Evolutionary conservation across 2,888 invertebrate species (phyloP).

Genomic region (Sturmia bella): DNA sequence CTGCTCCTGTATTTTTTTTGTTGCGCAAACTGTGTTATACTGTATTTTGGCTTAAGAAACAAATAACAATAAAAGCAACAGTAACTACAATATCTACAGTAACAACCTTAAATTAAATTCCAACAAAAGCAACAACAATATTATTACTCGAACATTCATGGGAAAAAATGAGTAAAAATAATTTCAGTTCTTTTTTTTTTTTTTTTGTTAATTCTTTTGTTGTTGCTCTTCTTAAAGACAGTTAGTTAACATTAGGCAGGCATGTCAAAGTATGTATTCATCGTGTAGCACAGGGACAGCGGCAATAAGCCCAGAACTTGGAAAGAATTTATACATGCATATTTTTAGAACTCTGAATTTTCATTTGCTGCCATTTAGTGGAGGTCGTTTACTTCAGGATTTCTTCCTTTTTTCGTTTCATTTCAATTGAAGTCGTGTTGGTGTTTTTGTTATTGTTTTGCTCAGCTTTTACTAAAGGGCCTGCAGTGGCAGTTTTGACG

Average conservation of each 20-base stretch:
- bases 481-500: conserved; percentile 65
- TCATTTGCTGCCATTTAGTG: not conserved
- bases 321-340: not conserved
- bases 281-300: not conserved
- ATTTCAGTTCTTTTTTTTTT: not conserved
- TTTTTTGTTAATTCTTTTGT: not conserved
- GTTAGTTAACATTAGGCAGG: conserved; percentile 11
- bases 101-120: conserved; percentile 37
- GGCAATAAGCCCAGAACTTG: too few relatives aligned
- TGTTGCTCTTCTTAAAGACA: conserved; percentile 18
- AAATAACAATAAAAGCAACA: conserved; percentile 10
- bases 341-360: conserved; percentile 10
- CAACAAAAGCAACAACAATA: conserved; percentile 41
- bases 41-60: conserved; percentile 30
- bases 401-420: not conserved
- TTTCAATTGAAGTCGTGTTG: conserved; percentile 21
- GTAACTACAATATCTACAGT: conserved; percentile 26
- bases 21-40: not conserved
- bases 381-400: conserved; percentile 52
- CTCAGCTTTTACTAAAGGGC: conserved; percentile 42
- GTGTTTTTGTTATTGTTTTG: conserved; percentile 34
- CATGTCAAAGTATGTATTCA: conserved; percentile 12
- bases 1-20: not conserved
- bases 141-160: conserved; percentile 19
- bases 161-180: not conserved